Percentiles rank a stretch among this genome's conserved stretches.
Evolutionary conservation across 2,888 invertebrate species (phyloP).

Genomic region (Pomacea canaliculata): DNA sequence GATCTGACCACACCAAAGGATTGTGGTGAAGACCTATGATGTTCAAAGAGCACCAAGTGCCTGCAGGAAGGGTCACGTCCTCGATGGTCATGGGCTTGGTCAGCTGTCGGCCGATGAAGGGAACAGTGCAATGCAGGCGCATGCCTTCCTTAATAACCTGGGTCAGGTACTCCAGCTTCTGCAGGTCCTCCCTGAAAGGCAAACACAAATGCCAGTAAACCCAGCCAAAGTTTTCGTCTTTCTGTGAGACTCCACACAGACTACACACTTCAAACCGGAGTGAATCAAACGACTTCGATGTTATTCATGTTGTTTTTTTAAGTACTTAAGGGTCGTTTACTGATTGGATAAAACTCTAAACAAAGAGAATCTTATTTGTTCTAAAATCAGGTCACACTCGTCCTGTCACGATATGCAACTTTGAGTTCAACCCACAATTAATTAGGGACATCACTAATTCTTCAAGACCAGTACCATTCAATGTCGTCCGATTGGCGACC

Average conservation of each 20-base stretch:
- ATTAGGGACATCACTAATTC: too few relatives aligned
- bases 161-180: conserved; percentile 50
- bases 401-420: too few relatives aligned
- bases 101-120: conserved; percentile 51
- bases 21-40: conserved; percentile 36
- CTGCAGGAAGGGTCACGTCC: conserved; percentile 46
- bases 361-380: too few relatives aligned
- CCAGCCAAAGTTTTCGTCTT: too few relatives aligned
- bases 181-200: conserved; percentile 51
- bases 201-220: background rate
- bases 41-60: conserved; percentile 45
- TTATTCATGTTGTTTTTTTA: too few relatives aligned
- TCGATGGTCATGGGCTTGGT: conserved; percentile 51
- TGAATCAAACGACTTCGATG: too few relatives aligned
- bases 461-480: background rate
- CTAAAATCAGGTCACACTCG: too few relatives aligned
- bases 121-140: conserved; percentile 56
- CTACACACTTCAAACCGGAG: too few relatives aligned
- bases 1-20: conserved; percentile 10
- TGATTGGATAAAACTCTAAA: too few relatives aligned
- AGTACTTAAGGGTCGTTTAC: too few relatives aligned
- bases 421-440: too few relatives aligned
- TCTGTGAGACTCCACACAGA: too few relatives aligned
- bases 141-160: conserved; percentile 60
- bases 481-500: conserved; percentile 1